Base-by-base conservation (phyloP, 2,888 invertebrate genomes). In the Nomada ruficornis region DNA sequence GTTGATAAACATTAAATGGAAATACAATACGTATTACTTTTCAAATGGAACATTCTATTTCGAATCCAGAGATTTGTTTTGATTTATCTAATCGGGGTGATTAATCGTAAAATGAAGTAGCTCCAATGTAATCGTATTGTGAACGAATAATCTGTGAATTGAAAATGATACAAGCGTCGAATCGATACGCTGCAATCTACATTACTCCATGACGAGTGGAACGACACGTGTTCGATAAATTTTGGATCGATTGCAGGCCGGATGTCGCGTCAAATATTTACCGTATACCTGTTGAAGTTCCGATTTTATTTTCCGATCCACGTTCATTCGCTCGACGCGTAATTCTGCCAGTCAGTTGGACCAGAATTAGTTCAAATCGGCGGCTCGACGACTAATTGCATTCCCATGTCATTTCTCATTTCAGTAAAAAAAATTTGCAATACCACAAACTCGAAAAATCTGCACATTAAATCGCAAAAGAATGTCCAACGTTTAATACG, bases 251-350 rank as follows among this genome's bases (percentile, higher is more conserved):
- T 23, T 11, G 3, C 4, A 52, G 11, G 54, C 23, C 15, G 62
- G 23, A 23, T 36, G 42, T 15, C 47, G 52, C 26, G 63, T 44
- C 63, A 63, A 72, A 72, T 63, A 63, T 69, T 76, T 68, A 76
- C 54, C 54, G 26, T 36, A 26, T 55, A 76, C 70, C 76, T 63
- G 69, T 76, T 63, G 76, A 76, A 63, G 29, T 63, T 63, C 26
- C 26, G 26, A 26, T 70, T 76, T 69, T 70, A 62, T 70, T 62
- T 44, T 20, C 36, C 54, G 9, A 10, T n/a, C 55, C 10, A 55
- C 62, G 44, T 76, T 76, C 63, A 63, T 70, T 63, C 63, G 55
- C 18, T n/a, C 47, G 5, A 44, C 7, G 20, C 42, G 62, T 60
- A 20, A 69, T 54, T 47, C 54, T 11, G 15, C 2, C 60, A 20